phyloP scores from a whole-genome alignment of 2,797 vertebrate species.

The Borostomias antarcticus region DNA sequence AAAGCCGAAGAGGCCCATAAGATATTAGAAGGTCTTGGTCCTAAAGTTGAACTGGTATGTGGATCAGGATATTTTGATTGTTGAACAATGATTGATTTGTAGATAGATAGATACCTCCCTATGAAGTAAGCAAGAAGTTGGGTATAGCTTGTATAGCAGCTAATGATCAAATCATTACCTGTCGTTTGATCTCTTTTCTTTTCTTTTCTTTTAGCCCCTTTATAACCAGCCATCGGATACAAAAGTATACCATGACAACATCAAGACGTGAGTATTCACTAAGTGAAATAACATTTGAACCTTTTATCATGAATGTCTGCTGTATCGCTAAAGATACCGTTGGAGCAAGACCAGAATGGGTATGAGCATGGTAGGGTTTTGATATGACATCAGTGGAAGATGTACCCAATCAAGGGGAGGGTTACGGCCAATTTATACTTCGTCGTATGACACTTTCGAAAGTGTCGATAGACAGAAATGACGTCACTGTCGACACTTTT shows the following conservation, averaged over 20 bases:
- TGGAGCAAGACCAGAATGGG: too few relatives aligned
- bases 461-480: too few relatives aligned
- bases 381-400: too few relatives aligned
- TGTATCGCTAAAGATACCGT: too few relatives aligned
- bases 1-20: conserved; percentile 99
- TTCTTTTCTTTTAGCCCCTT: conserved; percentile 81
- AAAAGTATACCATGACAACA: conserved; percentile 99
- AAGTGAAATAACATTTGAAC: not conserved
- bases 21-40: conserved; percentile 96
- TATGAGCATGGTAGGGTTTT: too few relatives aligned
- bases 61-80: not conserved
- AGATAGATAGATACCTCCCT: too few relatives aligned
- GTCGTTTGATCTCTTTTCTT: conserved; percentile 22
- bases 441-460: too few relatives aligned
- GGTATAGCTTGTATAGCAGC: conserved; percentile 19
- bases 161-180: conserved; percentile 45
- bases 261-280: conserved; percentile 93
- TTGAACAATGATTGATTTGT: not conserved
- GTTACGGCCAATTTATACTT: too few relatives aligned
- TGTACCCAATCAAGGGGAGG: too few relatives aligned
- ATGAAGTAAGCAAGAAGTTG: not conserved
- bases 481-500: too few relatives aligned
- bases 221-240: conserved; percentile 99
- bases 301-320: not conserved
- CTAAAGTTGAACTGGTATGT: conserved; percentile 96